A percentile compares a stretch with the other conserved stretches of the same genome.
Evolutionary conservation across 2,888 invertebrate genomes (phyloP).

Genomic region (Xanthia togata): DNA sequence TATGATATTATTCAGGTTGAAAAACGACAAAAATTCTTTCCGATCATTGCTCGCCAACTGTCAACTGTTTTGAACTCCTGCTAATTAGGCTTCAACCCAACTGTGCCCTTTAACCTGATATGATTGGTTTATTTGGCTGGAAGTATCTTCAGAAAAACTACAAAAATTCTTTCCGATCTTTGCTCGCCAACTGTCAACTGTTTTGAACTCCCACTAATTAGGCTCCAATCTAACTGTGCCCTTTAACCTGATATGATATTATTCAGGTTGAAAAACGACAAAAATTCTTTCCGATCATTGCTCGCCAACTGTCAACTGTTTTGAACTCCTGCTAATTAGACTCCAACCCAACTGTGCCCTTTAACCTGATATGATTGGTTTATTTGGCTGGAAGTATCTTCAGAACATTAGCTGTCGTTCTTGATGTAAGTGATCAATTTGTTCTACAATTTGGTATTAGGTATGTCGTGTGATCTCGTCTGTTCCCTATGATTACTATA

Average conservation of each 20-base stretch:
- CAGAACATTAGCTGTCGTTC: constrained; percentile 17
- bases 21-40: not conserved
- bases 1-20: no score
- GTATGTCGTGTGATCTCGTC: constrained; percentile 16
- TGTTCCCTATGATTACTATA: not conserved
- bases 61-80: constrained; percentile 29
- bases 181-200: no score
- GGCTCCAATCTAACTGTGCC: no score
- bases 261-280: no score
- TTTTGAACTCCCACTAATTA: no score
- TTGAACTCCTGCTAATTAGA: constrained; percentile 27
- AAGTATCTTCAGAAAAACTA: constrained; percentile 31
- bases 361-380: constrained; percentile 37
- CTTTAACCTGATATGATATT: no score
- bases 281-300: not conserved
- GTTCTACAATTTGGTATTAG: constrained; percentile 28
- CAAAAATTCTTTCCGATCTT: no score
- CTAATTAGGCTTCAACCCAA: constrained; percentile 23
- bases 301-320: constrained; percentile 12
- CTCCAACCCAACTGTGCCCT: constrained; percentile 23
- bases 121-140: constrained; percentile 43
- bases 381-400: constrained; percentile 39
- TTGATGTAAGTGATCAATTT: constrained; percentile 28
- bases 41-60: no score
- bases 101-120: constrained; percentile 25